Evolutionary conservation across 2,797 vertebrate genomes (phyloP).

Genomic region (Meriones psammophilus): DNA sequence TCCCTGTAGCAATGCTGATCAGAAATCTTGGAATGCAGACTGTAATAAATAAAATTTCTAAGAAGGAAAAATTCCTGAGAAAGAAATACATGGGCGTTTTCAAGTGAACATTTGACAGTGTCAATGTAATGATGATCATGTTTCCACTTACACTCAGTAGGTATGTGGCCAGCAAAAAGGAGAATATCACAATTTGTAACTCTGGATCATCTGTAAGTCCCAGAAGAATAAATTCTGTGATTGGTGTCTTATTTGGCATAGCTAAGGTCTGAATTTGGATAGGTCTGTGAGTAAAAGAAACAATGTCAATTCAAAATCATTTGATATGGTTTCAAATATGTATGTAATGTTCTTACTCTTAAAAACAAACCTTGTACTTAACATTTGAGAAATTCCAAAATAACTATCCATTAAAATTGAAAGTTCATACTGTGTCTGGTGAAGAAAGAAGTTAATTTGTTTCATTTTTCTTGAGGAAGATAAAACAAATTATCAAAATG

Average conservation of each 20-base stretch:
- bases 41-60: constrained; percentile 71
- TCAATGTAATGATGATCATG: constrained; percentile 52
- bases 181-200: constrained; percentile 11
- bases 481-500: neutral
- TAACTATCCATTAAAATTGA: neutral
- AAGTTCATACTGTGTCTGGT: neutral
- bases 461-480: neutral
- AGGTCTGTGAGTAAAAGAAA: constrained; percentile 42
- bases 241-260: constrained; percentile 58
- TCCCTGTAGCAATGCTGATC: constrained; percentile 40
- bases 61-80: constrained; percentile 68
- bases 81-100: constrained; percentile 76
- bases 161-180: constrained; percentile 34
- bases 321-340: neutral
- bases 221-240: constrained; percentile 46
- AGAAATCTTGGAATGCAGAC: constrained; percentile 69
- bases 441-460: neutral
- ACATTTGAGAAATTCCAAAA: neutral
- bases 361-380: neutral
- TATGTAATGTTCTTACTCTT: neutral
- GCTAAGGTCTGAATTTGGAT: neutral
- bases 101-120: constrained; percentile 44
- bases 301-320: neutral
- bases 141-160: constrained; percentile 61
- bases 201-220: constrained; percentile 31